A percentile compares a stretch with the other conserved stretches of the same genome.
These are phyloP conservation scores for Palythoa grandis DNA, from an alignment of 92 coral and sea anemone species.

Conservation along the genomic window DNA sequence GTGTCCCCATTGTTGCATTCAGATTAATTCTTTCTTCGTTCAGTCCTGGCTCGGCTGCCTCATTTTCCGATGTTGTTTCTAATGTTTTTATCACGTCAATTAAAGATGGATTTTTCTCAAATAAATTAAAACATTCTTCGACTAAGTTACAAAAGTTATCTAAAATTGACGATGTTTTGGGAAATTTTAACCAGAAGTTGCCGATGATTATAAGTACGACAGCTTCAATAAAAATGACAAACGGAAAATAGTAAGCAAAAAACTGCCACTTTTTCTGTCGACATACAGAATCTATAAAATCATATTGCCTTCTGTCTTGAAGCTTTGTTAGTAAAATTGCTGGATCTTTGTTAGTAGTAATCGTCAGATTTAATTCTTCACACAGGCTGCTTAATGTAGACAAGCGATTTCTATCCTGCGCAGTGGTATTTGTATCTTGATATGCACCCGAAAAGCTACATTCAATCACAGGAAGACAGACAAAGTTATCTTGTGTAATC, in stretches of 20 bases:
- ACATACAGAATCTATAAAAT: slow-evolving; percentile 63
- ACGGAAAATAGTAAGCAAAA: slow-evolving; percentile 58
- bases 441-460: slow-evolving; percentile 29
- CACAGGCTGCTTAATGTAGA: slow-evolving; percentile 4
- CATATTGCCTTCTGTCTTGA: slow-evolving; percentile 56
- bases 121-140: not conserved
- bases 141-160: slow-evolving; percentile 49
- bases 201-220: slow-evolving; percentile 43
- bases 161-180: slow-evolving; percentile 42
- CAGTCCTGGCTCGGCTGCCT: no score
- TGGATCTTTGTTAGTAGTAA: not conserved
- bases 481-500: slow-evolving; percentile 39
- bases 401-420: not conserved
- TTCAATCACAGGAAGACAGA: slow-evolving; percentile 59
- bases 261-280: slow-evolving; percentile 49
- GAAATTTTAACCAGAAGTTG: slow-evolving; percentile 67
- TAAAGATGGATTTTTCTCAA: not conserved
- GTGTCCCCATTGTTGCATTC: not conserved
- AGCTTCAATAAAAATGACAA: slow-evolving; percentile 55
- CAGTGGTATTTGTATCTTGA: not conserved
- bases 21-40: not conserved
- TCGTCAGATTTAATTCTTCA: not conserved
- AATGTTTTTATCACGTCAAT: not conserved
- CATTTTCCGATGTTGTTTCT: not conserved
- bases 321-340: slow-evolving; percentile 48